These are phyloP conservation scores for Diuraphis noxia DNA, from an alignment of 1,140 invertebrate genomes.

Conservation along the genomic window DNA sequence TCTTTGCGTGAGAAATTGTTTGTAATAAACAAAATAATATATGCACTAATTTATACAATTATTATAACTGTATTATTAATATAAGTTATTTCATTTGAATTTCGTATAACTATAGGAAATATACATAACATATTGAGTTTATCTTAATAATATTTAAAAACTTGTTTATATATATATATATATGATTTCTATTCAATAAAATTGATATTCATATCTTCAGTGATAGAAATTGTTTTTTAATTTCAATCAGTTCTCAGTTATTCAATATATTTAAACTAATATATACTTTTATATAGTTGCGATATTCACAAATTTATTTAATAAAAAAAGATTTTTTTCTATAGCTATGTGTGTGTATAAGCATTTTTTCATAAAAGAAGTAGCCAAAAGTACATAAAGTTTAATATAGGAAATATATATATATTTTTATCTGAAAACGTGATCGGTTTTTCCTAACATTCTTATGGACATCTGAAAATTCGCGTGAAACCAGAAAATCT, in stretches of 20 bases:
- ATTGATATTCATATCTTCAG: neutral
- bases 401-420: neutral
- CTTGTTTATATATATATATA: neutral
- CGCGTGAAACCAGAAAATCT: conserved; percentile 34
- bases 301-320: neutral
- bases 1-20: too few relatives aligned
- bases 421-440: conserved; percentile 31
- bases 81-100: neutral
- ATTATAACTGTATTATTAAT: neutral
- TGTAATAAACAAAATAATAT: too few relatives aligned
- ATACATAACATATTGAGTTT: neutral
- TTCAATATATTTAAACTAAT: neutral
- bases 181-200: neutral
- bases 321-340: neutral
- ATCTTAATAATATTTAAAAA: neutral
- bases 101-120: neutral
- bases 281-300: neutral
- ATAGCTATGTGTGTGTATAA: neutral
- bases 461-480: conserved; percentile 30
- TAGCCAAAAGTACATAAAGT: neutral
- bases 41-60: neutral
- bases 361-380: neutral
- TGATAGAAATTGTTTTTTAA: neutral
- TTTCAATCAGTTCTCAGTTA: neutral
- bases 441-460: conserved; percentile 40